phyloP scores from a whole-genome alignment of 2,888 invertebrate genomes.

The Cryptosula pallasiana region DNA sequence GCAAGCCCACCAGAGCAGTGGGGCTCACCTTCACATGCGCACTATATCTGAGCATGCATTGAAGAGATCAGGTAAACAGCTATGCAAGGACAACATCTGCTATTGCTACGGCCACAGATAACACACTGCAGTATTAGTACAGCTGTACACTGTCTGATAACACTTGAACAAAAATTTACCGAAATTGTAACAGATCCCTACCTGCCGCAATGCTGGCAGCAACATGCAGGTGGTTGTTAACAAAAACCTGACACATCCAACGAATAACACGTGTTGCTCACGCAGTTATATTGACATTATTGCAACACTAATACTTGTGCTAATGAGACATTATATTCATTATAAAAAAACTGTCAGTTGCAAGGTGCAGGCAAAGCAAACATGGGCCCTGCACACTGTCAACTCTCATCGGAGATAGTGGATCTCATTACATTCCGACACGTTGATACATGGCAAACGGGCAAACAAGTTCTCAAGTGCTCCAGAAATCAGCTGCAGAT shows the following conservation, averaged over 20 bases:
- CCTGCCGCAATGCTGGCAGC: background rate
- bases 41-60: too few relatives aligned
- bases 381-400: background rate
- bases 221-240: constrained; percentile 9
- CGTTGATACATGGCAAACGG: too few relatives aligned
- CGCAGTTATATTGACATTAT: background rate
- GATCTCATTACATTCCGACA: too few relatives aligned
- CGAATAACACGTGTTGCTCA: constrained; percentile 2
- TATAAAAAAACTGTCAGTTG: background rate
- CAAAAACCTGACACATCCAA: background rate
- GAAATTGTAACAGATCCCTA: constrained; percentile 12
- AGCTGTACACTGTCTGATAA: constrained; percentile 12
- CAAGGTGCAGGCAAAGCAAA: background rate
- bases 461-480: too few relatives aligned
- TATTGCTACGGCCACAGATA: too few relatives aligned
- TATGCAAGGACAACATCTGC: too few relatives aligned
- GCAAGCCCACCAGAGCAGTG: too few relatives aligned
- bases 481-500: too few relatives aligned
- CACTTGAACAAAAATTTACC: background rate
- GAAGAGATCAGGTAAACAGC: too few relatives aligned
- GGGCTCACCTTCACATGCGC: too few relatives aligned
- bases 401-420: too few relatives aligned
- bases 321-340: constrained; percentile 16
- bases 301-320: constrained; percentile 4
- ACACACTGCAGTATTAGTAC: constrained; percentile 5